Conservation (phyloP, 2,888 invertebrate species). For the Pristionchus exspectatus region DNA sequence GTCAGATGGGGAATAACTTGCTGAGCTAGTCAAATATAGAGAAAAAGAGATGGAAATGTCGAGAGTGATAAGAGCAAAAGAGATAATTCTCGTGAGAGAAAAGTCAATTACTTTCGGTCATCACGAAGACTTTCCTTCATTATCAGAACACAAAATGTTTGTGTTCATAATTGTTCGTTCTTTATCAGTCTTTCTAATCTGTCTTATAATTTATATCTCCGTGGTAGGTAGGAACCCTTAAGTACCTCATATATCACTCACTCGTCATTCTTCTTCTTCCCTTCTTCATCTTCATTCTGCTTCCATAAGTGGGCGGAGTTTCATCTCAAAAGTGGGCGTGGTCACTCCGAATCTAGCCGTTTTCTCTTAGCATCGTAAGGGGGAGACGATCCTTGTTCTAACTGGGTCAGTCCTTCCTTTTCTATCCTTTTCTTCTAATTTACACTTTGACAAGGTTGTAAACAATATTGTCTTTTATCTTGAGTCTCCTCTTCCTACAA, state of each 20-base stretch:
- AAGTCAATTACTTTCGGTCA: neutral
- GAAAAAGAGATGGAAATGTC: neutral
- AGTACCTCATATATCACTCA: neutral
- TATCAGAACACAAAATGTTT: neutral
- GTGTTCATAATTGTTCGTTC: neutral
- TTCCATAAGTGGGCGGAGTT: slow-evolving; percentile 24
- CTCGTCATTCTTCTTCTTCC: neutral
- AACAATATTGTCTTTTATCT: neutral
- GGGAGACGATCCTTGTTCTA: slow-evolving; percentile 37
- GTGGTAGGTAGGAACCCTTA: neutral
- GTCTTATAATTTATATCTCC: neutral
- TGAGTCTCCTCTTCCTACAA: neutral
- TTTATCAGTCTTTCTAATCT: neutral
- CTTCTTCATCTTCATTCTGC: neutral
- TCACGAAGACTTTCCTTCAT: neutral
- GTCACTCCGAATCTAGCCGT: neutral
- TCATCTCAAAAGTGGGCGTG: slow-evolving; percentile 28
- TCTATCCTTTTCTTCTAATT: neutral
- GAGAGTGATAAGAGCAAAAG: neutral
- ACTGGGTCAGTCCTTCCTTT: slow-evolving; percentile 28
- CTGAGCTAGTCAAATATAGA: neutral
- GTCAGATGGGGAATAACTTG: neutral
- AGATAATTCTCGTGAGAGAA: neutral
- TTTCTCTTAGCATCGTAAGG: neutral
- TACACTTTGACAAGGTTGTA: neutral